Conservation (phyloP, 2,797 vertebrate genomes). For the Atherinosoma microstoma region DNA sequence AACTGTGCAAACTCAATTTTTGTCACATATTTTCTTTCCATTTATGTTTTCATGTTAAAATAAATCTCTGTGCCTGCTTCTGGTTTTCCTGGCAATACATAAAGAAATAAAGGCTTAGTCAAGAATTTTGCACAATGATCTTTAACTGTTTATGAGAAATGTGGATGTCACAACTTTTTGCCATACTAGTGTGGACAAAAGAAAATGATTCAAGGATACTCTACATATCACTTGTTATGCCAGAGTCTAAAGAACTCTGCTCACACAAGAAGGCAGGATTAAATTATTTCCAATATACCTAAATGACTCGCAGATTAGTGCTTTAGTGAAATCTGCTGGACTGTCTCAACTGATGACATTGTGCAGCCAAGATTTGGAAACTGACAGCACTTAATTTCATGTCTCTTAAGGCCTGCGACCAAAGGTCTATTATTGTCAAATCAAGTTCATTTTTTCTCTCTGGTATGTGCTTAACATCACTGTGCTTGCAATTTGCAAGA, state of each 20-base stretch:
- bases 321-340: not conserved
- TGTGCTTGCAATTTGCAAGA: not conserved
- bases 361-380: not conserved
- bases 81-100: not conserved
- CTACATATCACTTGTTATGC: not conserved
- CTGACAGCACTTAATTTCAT: not conserved
- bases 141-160: not conserved
- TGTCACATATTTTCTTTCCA: not conserved
- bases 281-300: not conserved
- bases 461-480: not conserved
- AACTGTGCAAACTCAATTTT: not conserved
- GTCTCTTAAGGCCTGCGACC: not conserved
- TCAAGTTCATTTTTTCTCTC: not conserved
- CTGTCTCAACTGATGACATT: not conserved
- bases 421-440: not conserved
- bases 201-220: not conserved
- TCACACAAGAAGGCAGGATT: not conserved
- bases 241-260: not conserved
- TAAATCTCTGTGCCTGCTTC: not conserved
- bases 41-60: not conserved
- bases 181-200: no score
- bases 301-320: not conserved
- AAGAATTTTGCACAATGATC: not conserved
- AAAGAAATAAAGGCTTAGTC: not conserved
- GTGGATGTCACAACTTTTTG: no score